Evolutionary conservation across 2,888 invertebrate species (phyloP), one percentile per base, ranked within the genome.

Genomic region (Pachydiplax longipennis): DNA sequence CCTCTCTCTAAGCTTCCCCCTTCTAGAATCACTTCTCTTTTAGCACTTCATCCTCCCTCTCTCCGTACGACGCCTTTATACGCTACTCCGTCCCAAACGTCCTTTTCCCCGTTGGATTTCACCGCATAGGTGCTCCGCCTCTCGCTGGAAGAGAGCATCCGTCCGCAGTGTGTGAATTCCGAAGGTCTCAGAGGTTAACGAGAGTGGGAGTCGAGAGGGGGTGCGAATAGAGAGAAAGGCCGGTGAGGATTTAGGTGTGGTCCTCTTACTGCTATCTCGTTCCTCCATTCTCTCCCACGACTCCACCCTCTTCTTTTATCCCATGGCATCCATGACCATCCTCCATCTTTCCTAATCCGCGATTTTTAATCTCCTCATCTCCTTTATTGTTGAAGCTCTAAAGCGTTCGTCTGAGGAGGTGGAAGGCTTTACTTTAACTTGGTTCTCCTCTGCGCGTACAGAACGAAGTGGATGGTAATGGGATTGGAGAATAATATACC

Each of bases 111-210:
- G 22, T 18, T n/a, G 65, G 65, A 65, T 65, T 65, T 65, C 65
- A 65, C 65, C n/a, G 65, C 65, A 65, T 65, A 65, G 65, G 65
- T 65, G 65, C 65, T 65, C 65, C 65, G 25, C 61, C 18, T 15
- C 61, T 61, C 61, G 73, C 31, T 13, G 73, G 73, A 73, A 44
- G 82, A 82, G 82, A 12, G 40, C 82, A n/a, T 48, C 44, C 22
- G 82, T 82, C 82, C 48, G 82, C 82, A 44, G 44, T 44, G 44
- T n/a, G 80, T 37, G 80, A 80, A 37, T 37, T 12, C 31, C 35
- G 80, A 80, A 82, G 40, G 82, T 82, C 82, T 44, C 48, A 0
- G 48, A 82, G 82, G 82, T 82, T 82, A 82, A 82, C 44, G 82
- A 82, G 40, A 44, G 82, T 37, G 37, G 40, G 81, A 44, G 81